Conservation (phyloP, 64 coral and sea anemone species). For the Cladopsammia gracilis region DNA sequence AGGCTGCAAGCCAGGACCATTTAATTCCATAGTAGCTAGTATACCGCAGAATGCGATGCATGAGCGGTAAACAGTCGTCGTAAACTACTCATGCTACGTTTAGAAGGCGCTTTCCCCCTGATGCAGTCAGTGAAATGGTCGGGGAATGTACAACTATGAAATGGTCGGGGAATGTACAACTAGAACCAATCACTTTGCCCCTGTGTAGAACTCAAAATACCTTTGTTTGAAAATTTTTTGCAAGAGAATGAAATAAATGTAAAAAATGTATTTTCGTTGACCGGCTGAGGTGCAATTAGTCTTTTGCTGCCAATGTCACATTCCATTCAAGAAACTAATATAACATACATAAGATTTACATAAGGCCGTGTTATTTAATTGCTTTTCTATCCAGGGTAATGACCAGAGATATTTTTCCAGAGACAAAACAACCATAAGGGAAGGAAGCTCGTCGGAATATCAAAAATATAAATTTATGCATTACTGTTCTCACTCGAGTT, state of each 20-base stretch:
- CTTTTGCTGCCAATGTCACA: neutral
- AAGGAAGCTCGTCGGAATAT: neutral
- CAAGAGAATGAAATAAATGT: neutral
- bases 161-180: too few relatives aligned
- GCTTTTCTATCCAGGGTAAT: neutral
- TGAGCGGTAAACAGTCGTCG: too few relatives aligned
- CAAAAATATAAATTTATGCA: neutral
- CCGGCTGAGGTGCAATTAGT: neutral
- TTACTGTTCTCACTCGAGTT: too few relatives aligned
- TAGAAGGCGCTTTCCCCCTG: too few relatives aligned
- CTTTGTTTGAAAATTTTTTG: neutral
- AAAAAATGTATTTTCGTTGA: neutral
- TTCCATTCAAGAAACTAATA: neutral
- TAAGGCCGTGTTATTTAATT: slow-evolving; percentile 21
- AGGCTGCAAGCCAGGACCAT: too few relatives aligned
- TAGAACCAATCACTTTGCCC: neutral
- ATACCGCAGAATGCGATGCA: too few relatives aligned
- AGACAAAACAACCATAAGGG: neutral
- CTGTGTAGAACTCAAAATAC: too few relatives aligned
- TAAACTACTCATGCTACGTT: too few relatives aligned
- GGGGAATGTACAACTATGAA: too few relatives aligned
- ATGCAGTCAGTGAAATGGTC: too few relatives aligned
- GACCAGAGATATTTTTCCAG: neutral
- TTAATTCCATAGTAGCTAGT: too few relatives aligned
- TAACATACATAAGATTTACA: neutral